A percentile compares a stretch with the other conserved stretches of the same genome.
phyloP scores from a whole-genome alignment of 1,140 invertebrate genomes.

The Sogatella furcifera region DNA sequence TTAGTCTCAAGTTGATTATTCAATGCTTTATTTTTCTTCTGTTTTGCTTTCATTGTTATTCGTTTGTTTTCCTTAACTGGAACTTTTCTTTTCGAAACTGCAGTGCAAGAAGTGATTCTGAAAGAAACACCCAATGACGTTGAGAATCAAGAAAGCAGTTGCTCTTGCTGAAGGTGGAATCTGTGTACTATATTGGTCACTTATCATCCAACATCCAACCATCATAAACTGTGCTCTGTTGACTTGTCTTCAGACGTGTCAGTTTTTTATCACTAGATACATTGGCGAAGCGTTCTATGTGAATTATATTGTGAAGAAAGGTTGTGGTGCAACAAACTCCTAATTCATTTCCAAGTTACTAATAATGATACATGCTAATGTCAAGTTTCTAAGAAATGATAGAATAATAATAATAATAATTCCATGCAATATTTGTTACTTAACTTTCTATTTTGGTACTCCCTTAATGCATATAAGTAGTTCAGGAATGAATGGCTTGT shows the following conservation, averaged over 20 bases:
- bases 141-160: constrained; percentile 80
- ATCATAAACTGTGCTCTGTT: constrained; percentile 9
- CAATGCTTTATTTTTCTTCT: constrained; percentile 29
- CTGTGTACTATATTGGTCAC: background rate
- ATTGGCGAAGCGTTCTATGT: background rate
- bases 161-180: constrained; percentile 62
- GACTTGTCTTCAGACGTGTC: background rate
- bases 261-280: background rate
- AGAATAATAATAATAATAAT: too few species aligned
- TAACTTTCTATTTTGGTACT: too few species aligned
- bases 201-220: constrained; percentile 5
- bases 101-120: constrained; percentile 95
- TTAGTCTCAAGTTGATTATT: constrained; percentile 33
- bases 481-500: too few species aligned
- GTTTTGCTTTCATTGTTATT: constrained; percentile 26
- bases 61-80: constrained; percentile 51
- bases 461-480: too few species aligned
- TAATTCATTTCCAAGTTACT: too few species aligned
- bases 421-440: too few species aligned
- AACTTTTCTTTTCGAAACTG: constrained; percentile 31
- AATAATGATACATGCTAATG: too few species aligned
- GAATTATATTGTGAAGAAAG: background rate
- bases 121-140: constrained; percentile 90
- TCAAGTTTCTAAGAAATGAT: too few species aligned
- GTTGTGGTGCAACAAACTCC: background rate